Evolutionary conservation across 2,113 vertebrate genomes (phyloP).

Genomic region (Isurus oxyrinchus): DNA sequence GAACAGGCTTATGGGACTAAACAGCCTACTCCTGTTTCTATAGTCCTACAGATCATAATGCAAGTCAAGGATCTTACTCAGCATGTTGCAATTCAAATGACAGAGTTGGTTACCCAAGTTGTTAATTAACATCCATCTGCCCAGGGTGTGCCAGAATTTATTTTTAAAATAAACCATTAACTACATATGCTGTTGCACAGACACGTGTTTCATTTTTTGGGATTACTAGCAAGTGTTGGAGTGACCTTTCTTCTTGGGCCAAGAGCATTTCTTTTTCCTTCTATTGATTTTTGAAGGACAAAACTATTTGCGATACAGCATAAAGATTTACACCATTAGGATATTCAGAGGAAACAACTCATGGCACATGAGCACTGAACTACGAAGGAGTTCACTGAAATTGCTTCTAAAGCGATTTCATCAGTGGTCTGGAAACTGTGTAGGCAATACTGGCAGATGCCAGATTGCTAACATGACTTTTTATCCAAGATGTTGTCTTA

Average conservation of each 20-base stretch:
- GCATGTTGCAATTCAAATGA: neutral
- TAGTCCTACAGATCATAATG: neutral
- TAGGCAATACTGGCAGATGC: neutral
- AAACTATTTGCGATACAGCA: neutral
- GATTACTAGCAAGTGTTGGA: neutral
- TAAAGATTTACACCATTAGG: neutral
- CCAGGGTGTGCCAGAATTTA: neutral
- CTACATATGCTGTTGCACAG: neutral
- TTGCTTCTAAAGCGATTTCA: neutral
- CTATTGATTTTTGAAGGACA: neutral
- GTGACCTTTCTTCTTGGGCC: neutral
- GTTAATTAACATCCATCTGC: neutral
- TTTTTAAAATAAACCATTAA: neutral
- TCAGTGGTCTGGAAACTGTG: neutral
- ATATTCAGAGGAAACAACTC: neutral
- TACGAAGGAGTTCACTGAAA: neutral
- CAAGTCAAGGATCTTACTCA: neutral
- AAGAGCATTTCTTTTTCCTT: neutral
- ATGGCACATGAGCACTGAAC: neutral
- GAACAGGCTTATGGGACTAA: neutral
- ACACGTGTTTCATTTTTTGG: neutral
- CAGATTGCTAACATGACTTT: neutral
- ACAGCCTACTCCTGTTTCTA: neutral
- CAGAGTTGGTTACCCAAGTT: neutral
- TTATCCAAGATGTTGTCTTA: neutral